Conservation (phyloP, 2,888 invertebrate species). For the Monopis laevigella region DNA sequence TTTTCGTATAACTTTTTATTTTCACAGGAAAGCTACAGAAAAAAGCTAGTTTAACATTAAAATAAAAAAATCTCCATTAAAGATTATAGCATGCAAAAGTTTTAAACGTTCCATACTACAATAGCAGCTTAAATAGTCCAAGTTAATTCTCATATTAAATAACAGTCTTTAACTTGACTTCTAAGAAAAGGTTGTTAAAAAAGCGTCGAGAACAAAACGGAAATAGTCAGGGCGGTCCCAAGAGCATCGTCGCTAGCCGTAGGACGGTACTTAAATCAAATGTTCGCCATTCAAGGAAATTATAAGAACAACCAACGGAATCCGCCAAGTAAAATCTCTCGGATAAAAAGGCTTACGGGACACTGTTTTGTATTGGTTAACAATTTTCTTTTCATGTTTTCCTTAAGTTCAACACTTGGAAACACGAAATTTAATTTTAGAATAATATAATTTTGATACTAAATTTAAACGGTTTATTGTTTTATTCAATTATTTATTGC, state of each 20-base stretch:
- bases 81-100: too few relatives aligned
- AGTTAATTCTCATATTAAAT: constrained; percentile 5
- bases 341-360: constrained; percentile 48
- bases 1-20: too few relatives aligned
- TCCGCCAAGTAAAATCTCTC: constrained; percentile 34
- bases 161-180: constrained; percentile 22
- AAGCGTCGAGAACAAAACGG: constrained; percentile 58
- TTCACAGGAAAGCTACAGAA: too few relatives aligned
- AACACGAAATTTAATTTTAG: neutral
- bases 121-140: too few relatives aligned
- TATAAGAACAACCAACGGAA: constrained; percentile 50
- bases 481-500: too few relatives aligned
- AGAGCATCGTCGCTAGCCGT: constrained; percentile 50
- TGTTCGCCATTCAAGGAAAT: constrained; percentile 62
- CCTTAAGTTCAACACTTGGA: neutral
- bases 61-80: too few relatives aligned
- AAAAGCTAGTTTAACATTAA: too few relatives aligned
- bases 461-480: too few relatives aligned
- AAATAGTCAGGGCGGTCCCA: constrained; percentile 61
- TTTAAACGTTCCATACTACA: too few relatives aligned
- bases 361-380: constrained; percentile 24
- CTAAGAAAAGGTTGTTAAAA: constrained; percentile 54
- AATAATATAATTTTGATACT: too few relatives aligned
- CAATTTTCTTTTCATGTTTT: constrained; percentile 3
- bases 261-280: constrained; percentile 65